Evolutionary conservation across 2,797 vertebrate genomes (phyloP).

Genomic region (Scomberomorus guttatus): DNA sequence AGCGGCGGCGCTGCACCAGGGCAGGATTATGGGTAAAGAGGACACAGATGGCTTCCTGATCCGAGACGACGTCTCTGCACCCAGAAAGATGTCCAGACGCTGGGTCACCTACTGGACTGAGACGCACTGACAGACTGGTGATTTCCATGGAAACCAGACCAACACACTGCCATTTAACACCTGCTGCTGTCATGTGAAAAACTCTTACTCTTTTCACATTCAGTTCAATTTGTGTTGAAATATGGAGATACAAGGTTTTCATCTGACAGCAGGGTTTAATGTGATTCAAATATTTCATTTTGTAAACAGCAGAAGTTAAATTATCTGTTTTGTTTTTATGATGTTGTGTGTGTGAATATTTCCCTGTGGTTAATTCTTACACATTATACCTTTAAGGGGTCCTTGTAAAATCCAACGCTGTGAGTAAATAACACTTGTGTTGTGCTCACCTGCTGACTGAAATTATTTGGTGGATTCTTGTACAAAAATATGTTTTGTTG

Average conservation of each 20-base stretch:
- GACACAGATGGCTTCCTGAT: conserved; percentile 83
- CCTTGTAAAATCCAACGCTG: no score
- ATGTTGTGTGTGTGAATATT: not conserved
- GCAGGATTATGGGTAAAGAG: conserved; percentile 86
- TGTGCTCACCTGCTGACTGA: not conserved
- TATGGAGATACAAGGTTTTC: not conserved
- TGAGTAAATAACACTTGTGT: no score
- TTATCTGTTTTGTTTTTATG: not conserved
- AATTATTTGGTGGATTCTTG: no score
- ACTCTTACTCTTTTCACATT: not conserved
- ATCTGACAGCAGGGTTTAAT: not conserved
- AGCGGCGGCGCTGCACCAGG: conserved; percentile 87
- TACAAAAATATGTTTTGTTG: not conserved
- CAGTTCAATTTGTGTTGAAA: not conserved
- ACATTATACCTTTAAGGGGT: no score
- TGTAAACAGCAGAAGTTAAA: not conserved
- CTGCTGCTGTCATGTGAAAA: not conserved
- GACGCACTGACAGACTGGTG: conserved; percentile 75
- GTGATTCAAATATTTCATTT: not conserved
- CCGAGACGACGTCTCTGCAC: conserved; percentile 60
- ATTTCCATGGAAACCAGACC: not conserved
- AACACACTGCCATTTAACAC: not conserved
- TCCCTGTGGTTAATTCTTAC: no score
- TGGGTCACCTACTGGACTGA: conserved; percentile 90
- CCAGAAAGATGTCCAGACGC: conserved; percentile 57